Conservation (phyloP, 2,113 vertebrate genomes). For the Numida meleagris region DNA sequence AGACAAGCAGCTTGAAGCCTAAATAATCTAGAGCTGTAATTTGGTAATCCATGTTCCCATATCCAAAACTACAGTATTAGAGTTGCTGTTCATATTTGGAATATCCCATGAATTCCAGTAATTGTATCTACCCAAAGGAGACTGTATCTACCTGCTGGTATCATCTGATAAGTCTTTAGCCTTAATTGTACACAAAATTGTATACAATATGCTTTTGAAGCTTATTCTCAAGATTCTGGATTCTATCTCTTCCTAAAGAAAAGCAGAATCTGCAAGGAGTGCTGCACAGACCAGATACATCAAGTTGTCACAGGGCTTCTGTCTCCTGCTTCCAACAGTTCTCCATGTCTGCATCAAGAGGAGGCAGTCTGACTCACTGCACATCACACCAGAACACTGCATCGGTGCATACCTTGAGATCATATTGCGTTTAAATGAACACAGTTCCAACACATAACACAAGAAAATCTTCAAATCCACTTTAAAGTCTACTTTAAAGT, state of each 20-base stretch:
- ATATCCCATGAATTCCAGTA: not conserved
- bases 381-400: not conserved
- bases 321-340: not conserved
- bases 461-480: not conserved
- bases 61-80: not conserved
- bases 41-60: fast-evolving
- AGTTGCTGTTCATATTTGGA: not conserved
- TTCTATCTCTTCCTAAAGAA: not conserved
- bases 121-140: not conserved
- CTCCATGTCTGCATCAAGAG: not conserved
- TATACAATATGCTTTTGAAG: not conserved
- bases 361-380: fast-evolving
- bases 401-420: not conserved
- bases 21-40: not conserved
- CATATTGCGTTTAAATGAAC: not conserved
- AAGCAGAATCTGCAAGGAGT: not conserved
- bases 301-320: not conserved
- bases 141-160: not conserved
- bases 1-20: not conserved
- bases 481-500: not conserved
- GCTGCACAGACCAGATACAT: not conserved
- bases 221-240: not conserved
- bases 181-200: fast-evolving
- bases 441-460: not conserved
- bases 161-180: not conserved